phyloP scores from a whole-genome alignment of 2,113 vertebrate genomes.

The Spea bombifrons region DNA sequence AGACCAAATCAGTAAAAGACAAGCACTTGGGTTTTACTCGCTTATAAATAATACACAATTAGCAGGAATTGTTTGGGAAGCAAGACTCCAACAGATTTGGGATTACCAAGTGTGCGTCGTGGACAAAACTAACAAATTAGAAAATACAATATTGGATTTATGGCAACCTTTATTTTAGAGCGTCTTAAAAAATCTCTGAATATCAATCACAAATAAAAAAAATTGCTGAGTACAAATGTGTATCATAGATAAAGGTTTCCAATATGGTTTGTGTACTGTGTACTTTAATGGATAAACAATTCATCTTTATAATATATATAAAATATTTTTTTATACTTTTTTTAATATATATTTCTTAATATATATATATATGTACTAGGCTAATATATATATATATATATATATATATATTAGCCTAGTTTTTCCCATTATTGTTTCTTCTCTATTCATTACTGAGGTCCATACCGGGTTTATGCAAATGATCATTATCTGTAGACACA shows the following conservation, averaged over 20 bases:
- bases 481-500: slow-evolving; percentile 52
- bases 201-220: neutral
- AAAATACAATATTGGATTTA: neutral
- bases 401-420: slow-evolving; percentile 41
- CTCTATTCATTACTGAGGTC: slow-evolving; percentile 54
- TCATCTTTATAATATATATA: too few species aligned
- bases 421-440: slow-evolving; percentile 53
- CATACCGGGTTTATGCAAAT: slow-evolving; percentile 49
- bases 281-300: too few species aligned
- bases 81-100: neutral
- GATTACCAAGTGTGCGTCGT: neutral
- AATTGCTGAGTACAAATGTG: neutral
- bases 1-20: slow-evolving; percentile 4
- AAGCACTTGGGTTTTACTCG: neutral
- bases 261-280: too few species aligned
- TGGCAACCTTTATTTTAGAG: too few species aligned
- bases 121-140: neutral
- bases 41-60: slow-evolving; percentile 6
- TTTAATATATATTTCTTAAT: too few species aligned
- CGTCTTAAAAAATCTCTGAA: too few species aligned
- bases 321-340: too few species aligned
- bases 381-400: neutral
- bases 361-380: slow-evolving; percentile 43
- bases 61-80: neutral
- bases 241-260: neutral